These are phyloP conservation scores for Thaumatotibia leucotreta DNA, from an alignment of 1,140 invertebrate genomes.

Conservation along the genomic window DNA sequence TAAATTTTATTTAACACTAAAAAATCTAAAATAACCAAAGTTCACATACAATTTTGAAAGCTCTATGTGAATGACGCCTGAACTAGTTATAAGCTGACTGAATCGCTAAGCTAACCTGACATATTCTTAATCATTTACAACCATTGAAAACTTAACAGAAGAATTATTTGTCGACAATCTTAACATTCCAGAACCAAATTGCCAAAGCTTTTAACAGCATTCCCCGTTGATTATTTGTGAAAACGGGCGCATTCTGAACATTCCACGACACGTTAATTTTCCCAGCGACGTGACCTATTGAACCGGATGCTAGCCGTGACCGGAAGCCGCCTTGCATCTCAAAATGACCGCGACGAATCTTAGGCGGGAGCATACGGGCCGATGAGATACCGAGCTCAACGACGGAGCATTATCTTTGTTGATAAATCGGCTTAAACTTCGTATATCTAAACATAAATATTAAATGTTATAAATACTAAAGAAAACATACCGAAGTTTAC, in stretches of 20 bases:
- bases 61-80: too few species aligned
- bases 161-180: not conserved
- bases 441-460: too few species aligned
- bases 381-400: not conserved
- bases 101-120: too few species aligned
- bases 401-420: too few species aligned
- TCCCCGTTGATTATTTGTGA: conserved; percentile 5
- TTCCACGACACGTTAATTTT: conserved; percentile 7
- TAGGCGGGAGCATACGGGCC: not conserved
- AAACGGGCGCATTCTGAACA: conserved; percentile 2
- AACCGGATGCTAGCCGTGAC: conserved; percentile 61
- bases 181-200: not conserved
- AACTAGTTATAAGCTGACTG: too few species aligned
- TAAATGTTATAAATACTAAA: too few species aligned
- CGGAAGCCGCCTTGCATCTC: conserved; percentile 69
- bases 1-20: too few species aligned
- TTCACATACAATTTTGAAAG: too few species aligned
- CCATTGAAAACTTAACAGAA: not conserved
- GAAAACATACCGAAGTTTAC: too few species aligned
- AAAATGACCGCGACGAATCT: conserved; percentile 66
- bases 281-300: conserved; percentile 42
- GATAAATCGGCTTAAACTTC: too few species aligned
- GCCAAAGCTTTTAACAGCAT: conserved; percentile 11
- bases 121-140: too few species aligned
- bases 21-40: too few species aligned